Base-by-base conservation (phyloP, 2,888 invertebrate genomes). In the Rhimphoctona megacephalus region DNA sequence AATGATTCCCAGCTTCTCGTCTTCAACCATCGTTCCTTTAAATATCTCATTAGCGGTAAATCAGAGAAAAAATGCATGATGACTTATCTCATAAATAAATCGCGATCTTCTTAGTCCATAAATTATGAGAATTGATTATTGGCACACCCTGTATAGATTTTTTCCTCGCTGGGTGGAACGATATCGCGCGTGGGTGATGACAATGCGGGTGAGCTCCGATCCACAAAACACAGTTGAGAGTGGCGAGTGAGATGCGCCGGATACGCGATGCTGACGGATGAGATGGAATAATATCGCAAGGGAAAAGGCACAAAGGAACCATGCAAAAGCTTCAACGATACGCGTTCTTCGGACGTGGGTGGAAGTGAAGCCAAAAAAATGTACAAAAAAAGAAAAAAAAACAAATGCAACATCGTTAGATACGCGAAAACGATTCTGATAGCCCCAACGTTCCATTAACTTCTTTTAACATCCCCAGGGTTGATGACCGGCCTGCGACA, bases 111-210 rank as follows among this genome's bases (percentile, higher is more conserved):
- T 25, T 0, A 25, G 14, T 57, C 8, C 25, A 25, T 30, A 25
- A 25, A 57, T 57, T 4, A 14, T 22, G 17, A n/a, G 17, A 46
- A 36, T 69, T 46, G 17, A 52, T 52, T 11, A 22, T 73, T 39
- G 30, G 52, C 5, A n/a, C 22, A 19, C 49, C n/a, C 25, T 5
- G 14, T 30, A 61, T 33, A 54, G 39, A 6, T 19, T 66, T 66
- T 70, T 17, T 39, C 25, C 33, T 25, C 25, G 49, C 22, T 17
- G 46, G 67, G 19, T 3, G n/a, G n/a, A 79, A 36, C 61, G 66
- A 79, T 74, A 78, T 57, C 66, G 67, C 25, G 74, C 80, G 79
- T 84, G 80, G 84, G 84, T 46, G 69, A 84, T 74, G 84, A 84
- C 79, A 80, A 83, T 79, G 74, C 57, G 49, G 52, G 72, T 19